These are phyloP conservation scores for Kryptolebias ocellatus DNA, from an alignment of 2,797 vertebrate genomes.

Conservation along the genomic window DNA sequence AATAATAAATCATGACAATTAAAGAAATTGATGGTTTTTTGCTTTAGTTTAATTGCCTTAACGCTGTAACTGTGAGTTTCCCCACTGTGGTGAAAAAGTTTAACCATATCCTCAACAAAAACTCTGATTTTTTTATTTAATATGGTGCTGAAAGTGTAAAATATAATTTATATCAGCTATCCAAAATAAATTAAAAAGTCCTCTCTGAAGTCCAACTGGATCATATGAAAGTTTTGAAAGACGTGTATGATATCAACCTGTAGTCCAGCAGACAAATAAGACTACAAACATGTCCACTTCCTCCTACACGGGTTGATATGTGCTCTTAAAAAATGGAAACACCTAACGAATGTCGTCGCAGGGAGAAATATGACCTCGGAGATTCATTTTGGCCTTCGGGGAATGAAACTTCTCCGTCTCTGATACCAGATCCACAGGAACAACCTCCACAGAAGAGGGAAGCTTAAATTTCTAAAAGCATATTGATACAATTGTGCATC, in stretches of 20 bases:
- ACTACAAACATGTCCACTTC: constrained; percentile 1
- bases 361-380: background rate
- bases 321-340: background rate
- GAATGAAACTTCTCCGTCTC: background rate
- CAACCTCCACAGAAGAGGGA: background rate
- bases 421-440: background rate
- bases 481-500: too few species aligned
- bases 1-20: background rate
- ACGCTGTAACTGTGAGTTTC: too few species aligned
- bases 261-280: background rate
- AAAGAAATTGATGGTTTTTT: background rate
- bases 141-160: too few species aligned
- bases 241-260: background rate
- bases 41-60: background rate
- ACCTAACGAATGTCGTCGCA: background rate
- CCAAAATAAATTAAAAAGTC: background rate
- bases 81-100: too few species aligned
- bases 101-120: too few species aligned
- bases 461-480: too few species aligned
- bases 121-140: too few species aligned
- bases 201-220: background rate
- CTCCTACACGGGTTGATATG: background rate
- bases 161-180: too few species aligned
- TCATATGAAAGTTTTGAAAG: background rate
- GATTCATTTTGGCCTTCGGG: background rate